Conservation (phyloP, 2,888 invertebrate genomes). For the Macrosoma leucophasiata region DNA sequence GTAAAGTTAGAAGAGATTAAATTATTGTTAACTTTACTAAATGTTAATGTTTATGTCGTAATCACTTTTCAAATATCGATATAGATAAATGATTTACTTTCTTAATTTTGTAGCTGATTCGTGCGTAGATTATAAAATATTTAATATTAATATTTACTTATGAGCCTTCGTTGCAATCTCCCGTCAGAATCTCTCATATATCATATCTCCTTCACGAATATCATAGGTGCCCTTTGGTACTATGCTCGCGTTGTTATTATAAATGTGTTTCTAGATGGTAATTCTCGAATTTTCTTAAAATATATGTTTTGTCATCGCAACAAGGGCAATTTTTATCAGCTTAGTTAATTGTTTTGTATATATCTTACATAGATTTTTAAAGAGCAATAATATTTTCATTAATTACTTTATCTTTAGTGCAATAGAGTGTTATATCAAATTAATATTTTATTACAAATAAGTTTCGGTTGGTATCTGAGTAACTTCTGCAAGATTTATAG, state of each 20-base stretch:
- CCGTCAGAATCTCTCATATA: conserved; percentile 53
- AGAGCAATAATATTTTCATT: conserved; percentile 56
- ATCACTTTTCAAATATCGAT: conserved; percentile 28
- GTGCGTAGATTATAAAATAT: conserved; percentile 25
- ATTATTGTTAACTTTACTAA: conserved; percentile 74
- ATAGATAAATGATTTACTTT: conserved; percentile 29
- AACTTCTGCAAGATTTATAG: conserved; percentile 49
- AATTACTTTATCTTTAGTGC: conserved; percentile 57
- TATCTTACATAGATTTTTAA: conserved; percentile 43
- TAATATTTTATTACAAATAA: conserved; percentile 54
- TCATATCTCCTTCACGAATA: conserved; percentile 30
- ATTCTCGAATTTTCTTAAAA: conserved; percentile 11
- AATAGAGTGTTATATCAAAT: conserved; percentile 68
- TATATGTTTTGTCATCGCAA: conserved; percentile 15
- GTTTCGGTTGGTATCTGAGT: conserved; percentile 40
- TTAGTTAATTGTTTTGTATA: conserved; percentile 39
- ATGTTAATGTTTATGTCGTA: conserved; percentile 61
- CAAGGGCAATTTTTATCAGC: conserved; percentile 27
- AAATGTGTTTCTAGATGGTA: too few species aligned
- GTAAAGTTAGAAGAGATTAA: conserved; percentile 72
- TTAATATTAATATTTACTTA: conserved; percentile 39
- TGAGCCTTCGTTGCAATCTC: conserved; percentile 60
- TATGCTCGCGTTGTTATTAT: too few species aligned
- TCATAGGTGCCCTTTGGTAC: conserved; percentile 16
- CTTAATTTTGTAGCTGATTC: conserved; percentile 39